phyloP scores from a whole-genome alignment of 2,888 invertebrate species.

The Rotaria socialis region DNA sequence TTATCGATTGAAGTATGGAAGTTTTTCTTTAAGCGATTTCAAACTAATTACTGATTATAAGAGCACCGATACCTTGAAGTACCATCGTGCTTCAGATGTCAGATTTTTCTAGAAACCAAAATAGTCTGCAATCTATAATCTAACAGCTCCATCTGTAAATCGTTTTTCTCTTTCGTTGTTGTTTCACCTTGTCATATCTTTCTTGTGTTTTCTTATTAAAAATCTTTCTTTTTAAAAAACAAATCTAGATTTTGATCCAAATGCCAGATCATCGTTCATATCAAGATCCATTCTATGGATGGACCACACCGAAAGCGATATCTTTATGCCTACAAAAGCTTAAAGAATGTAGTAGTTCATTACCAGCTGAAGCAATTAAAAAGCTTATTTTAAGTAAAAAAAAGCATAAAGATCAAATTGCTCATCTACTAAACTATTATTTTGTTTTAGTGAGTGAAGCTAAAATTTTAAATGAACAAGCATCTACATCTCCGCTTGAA shows the following conservation, averaged over 20 bases:
- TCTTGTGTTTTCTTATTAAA: neutral
- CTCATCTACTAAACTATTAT: neutral
- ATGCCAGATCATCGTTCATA: constrained; percentile 27
- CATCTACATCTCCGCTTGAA: neutral
- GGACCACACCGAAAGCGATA: constrained; percentile 12
- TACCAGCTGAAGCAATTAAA: constrained; percentile 7
- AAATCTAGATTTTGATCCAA: neutral
- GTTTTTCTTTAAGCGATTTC: too few species aligned
- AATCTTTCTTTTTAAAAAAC: too few species aligned
- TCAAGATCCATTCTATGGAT: constrained; percentile 36
- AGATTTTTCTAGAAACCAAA: too few species aligned
- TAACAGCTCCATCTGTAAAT: neutral
- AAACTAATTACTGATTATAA: too few species aligned
- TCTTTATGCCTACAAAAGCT: neutral
- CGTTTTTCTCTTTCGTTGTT: neutral
- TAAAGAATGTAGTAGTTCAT: constrained; percentile 10
- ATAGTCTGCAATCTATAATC: neutral
- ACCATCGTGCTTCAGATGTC: too few species aligned
- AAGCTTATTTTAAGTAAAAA: neutral
- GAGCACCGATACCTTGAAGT: too few species aligned
- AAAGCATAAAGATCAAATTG: neutral
- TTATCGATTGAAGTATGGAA: too few species aligned
- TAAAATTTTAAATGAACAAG: neutral
- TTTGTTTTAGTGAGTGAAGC: constrained; percentile 10
- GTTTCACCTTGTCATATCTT: neutral